Conservation (phyloP, 2,797 vertebrate species). For the Pseudochirops cupreus region DNA sequence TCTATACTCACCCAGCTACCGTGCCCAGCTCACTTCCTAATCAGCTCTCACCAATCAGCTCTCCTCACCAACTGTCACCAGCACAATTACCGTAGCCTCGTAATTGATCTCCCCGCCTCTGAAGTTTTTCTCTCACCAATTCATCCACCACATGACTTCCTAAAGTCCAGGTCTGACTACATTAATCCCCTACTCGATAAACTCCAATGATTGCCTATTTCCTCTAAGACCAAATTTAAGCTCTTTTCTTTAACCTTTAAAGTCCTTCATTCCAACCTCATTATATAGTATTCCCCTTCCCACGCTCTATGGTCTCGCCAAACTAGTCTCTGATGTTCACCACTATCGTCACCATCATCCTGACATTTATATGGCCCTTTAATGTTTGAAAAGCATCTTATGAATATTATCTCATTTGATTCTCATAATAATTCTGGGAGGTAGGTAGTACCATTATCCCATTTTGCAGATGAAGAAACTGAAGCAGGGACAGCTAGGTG, state of each 20-base stretch:
- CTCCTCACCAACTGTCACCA: neutral
- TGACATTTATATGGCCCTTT: neutral
- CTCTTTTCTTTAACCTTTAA: neutral
- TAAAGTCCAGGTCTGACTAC: neutral
- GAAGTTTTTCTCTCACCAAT: neutral
- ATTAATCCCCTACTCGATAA: neutral
- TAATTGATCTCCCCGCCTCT: neutral
- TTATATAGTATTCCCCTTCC: neutral
- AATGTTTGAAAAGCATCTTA: neutral
- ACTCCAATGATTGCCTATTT: neutral
- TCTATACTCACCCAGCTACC: neutral
- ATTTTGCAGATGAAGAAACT: neutral
- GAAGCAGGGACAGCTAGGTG: neutral
- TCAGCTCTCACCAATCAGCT: neutral
- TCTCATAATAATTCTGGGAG: neutral
- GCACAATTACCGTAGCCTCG: neutral
- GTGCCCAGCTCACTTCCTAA: neutral
- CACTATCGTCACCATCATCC: neutral
- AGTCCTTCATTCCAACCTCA: neutral
- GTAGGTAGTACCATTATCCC: neutral
- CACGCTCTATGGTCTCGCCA: neutral
- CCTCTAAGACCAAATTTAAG: neutral
- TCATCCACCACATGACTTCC: neutral
- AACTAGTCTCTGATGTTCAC: neutral
- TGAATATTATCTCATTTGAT: neutral